Percentiles rank a stretch among this genome's conserved stretches.
Conservation (phyloP, 2,113 vertebrate species). For the Apistogramma diplotaenia region DNA sequence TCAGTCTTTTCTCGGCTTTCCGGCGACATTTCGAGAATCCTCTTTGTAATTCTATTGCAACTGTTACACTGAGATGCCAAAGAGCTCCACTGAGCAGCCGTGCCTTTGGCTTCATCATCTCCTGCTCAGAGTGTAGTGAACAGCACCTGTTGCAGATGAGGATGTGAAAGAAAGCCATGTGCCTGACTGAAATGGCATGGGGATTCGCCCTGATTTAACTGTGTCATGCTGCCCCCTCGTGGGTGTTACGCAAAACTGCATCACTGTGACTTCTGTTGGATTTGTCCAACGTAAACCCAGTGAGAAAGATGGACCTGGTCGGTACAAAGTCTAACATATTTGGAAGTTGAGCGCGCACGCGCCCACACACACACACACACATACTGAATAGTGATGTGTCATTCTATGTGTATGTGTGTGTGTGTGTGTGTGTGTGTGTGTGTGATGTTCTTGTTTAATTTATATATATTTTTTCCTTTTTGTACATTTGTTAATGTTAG, state of each 20-base stretch:
- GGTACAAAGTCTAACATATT: neutral
- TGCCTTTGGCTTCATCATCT: slow-evolving; percentile 27
- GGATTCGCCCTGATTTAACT: slow-evolving; percentile 1
- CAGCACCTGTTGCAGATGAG: slow-evolving; percentile 42
- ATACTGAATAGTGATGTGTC: neutral
- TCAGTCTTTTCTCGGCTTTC: neutral
- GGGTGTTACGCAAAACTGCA: slow-evolving; percentile 31
- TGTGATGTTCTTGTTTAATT: slow-evolving; percentile 7
- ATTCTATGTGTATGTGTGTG: too few species aligned
- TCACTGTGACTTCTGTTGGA: neutral
- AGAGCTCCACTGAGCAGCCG: slow-evolving; percentile 36
- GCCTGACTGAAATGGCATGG: neutral
- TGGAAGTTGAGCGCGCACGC: neutral
- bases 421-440: too few species aligned
- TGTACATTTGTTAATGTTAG: neutral
- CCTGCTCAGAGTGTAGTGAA: neutral
- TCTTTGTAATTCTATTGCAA: slow-evolving; percentile 9
- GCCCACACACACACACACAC: too few species aligned
- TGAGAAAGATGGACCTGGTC: neutral
- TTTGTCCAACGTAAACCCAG: neutral
- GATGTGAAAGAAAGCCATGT: neutral
- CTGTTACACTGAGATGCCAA: slow-evolving; percentile 57
- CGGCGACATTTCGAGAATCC: neutral
- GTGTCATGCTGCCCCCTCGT: slow-evolving; percentile 54
- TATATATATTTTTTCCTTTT: slow-evolving; percentile 4